A percentile compares a stretch with the other conserved stretches of the same genome.
phyloP scores from a whole-genome alignment of 2,888 invertebrate genomes.

The Gisinianus flammeolus region DNA sequence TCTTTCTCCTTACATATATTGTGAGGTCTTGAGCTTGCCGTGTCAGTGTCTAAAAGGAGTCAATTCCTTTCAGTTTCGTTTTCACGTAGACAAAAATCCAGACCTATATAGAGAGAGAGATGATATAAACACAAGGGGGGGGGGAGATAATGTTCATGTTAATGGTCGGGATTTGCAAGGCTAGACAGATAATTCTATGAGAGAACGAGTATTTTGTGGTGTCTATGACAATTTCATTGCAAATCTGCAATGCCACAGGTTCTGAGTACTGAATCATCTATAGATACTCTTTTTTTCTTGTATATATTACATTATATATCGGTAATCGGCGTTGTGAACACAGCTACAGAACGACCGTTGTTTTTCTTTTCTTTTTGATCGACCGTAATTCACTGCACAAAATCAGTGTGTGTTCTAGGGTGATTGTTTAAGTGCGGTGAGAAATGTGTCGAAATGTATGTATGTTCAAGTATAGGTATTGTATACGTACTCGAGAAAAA shows the following conservation, averaged over 20 bases:
- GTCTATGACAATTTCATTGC: constrained; percentile 16
- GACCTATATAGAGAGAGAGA: constrained; percentile 25
- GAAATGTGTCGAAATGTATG: too few relatives aligned
- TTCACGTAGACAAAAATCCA: background rate
- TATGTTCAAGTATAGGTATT: constrained; percentile 29
- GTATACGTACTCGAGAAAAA: constrained; percentile 23
- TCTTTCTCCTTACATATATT: too few relatives aligned
- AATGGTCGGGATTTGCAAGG: constrained; percentile 22
- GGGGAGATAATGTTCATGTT: background rate
- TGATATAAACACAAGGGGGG: background rate
- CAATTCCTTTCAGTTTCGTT: constrained; percentile 16
- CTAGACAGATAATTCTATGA: constrained; percentile 9
- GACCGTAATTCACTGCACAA: background rate
- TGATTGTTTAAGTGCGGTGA: too few relatives aligned
- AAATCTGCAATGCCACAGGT: constrained; percentile 19
- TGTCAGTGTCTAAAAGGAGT: too few relatives aligned
- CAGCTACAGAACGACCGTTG: background rate
- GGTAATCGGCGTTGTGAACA: background rate
- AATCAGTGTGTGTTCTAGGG: background rate
- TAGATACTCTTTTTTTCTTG: too few relatives aligned
- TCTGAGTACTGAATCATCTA: background rate
- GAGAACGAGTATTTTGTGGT: constrained; percentile 3
- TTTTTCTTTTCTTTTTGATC: background rate
- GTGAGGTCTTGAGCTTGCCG: too few relatives aligned
- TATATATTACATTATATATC: background rate